A percentile compares a stretch with the other conserved stretches of the same genome.
These are phyloP conservation scores for Aethina tumida DNA, from an alignment of 1,140 invertebrate genomes.

Conservation along the genomic window DNA sequence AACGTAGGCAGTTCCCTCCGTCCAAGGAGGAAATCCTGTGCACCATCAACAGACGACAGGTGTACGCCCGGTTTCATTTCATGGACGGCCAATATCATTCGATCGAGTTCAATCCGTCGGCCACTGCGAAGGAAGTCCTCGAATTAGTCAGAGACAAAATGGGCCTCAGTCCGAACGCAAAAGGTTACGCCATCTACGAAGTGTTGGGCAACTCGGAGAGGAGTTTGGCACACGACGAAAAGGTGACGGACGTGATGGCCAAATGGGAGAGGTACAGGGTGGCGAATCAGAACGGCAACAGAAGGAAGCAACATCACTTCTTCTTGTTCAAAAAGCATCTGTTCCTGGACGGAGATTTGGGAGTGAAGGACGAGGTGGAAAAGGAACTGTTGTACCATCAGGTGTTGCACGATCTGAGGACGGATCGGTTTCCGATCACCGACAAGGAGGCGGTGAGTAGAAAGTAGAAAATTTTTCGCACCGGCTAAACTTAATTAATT, in stretches of 20 bases:
- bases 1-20: constrained; percentile 82
- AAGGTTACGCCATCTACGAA: constrained; percentile 51
- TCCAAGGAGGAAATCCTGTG: constrained; percentile 88
- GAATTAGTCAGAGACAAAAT: constrained; percentile 87
- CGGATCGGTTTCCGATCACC: constrained; percentile 82
- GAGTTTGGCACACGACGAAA: constrained; percentile 73
- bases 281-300: constrained; percentile 32
- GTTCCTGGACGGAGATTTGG: constrained; percentile 78
- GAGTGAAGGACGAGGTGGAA: constrained; percentile 79
- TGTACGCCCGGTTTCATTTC: constrained; percentile 86
- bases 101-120: constrained; percentile 89
- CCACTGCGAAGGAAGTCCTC: constrained; percentile 83
- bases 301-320: constrained; percentile 47
- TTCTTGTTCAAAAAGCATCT: constrained; percentile 89
- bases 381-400: constrained; percentile 96
- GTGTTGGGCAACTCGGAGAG: constrained; percentile 66
- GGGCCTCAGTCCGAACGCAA: constrained; percentile 73
- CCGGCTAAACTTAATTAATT: too few relatives aligned
- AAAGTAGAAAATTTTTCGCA: background rate
- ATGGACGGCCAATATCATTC: constrained; percentile 93
- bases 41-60: constrained; percentile 79
- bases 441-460: constrained; percentile 82
- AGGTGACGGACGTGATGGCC: constrained; percentile 88
- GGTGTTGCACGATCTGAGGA: constrained; percentile 78
- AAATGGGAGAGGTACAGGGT: constrained; percentile 85